Evolutionary conservation across 2,797 vertebrate species (phyloP).

Genomic region (Rousettus madagascariensis): DNA sequence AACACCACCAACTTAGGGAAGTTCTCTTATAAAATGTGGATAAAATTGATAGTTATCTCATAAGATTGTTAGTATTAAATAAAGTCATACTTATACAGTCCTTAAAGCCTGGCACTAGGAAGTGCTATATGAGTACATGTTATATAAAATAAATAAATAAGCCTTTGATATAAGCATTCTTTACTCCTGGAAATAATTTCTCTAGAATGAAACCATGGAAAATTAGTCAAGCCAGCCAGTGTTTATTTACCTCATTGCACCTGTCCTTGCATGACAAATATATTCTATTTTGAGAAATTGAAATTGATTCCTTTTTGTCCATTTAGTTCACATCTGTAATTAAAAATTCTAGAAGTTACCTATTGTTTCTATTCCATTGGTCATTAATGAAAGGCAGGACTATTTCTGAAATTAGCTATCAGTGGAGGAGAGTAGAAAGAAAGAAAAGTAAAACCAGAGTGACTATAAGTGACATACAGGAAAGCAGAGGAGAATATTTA

Average conservation of each 20-base stretch:
- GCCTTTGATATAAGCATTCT: conserved; percentile 10
- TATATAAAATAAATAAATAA: conserved; percentile 28
- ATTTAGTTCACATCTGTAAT: neutral
- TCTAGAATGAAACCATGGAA: neutral
- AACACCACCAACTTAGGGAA: neutral
- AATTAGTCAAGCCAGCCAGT: neutral
- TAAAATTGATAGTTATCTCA: neutral
- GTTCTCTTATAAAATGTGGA: neutral
- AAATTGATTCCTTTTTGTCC: neutral
- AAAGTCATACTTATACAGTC: neutral
- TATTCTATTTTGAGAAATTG: neutral
- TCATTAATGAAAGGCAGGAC: neutral
- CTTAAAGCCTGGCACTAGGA: neutral
- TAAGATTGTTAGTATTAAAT: neutral
- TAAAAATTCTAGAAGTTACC: neutral
- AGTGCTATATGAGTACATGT: neutral
- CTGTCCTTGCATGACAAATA: neutral
- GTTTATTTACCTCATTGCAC: neutral
- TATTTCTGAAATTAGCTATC: conserved; percentile 47
- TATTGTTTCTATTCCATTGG: neutral
- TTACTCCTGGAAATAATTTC: conserved; percentile 22
- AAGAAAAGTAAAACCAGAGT: neutral
- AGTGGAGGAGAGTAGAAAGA: neutral
- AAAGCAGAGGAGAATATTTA: conserved; percentile 30
- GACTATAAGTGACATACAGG: conserved; percentile 14